phyloP scores from a whole-genome alignment of 2,888 invertebrate species.

The Torymus texanus region DNA sequence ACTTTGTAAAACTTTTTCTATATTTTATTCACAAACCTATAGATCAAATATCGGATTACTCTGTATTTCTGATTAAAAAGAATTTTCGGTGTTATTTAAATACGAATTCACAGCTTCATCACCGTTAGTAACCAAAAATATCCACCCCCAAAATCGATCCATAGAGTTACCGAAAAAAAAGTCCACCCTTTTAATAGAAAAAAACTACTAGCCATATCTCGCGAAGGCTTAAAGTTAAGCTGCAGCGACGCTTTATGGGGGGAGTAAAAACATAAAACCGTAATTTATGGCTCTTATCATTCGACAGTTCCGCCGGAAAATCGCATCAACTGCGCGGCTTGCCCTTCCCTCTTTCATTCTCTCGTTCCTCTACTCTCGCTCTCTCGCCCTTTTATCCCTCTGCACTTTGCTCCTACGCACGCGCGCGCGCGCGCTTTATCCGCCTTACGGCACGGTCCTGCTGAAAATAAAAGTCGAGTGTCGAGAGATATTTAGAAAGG shows the following conservation, averaged over 20 bases:
- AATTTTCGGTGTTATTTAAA: too few species aligned
- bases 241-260: constrained; percentile 16
- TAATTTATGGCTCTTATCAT: constrained; percentile 47
- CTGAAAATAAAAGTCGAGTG: constrained; percentile 5
- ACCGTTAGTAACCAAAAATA: too few species aligned
- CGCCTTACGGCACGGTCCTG: background rate
- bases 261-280: constrained; percentile 38
- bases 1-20: too few species aligned
- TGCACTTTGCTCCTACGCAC: background rate
- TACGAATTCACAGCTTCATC: too few species aligned
- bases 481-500: background rate
- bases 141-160: too few species aligned
- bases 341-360: background rate
- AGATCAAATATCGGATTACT: too few species aligned
- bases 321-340: constrained; percentile 16
- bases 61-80: too few species aligned
- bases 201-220: background rate
- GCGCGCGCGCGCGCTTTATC: background rate
- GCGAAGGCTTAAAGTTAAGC: constrained; percentile 4
- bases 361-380: background rate
- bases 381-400: background rate
- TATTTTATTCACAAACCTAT: too few species aligned
- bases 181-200: background rate
- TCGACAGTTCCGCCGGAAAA: constrained; percentile 41
- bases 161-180: too few species aligned